Conservation (phyloP, 2,113 vertebrate species). For the Psettodes erumei region DNA sequence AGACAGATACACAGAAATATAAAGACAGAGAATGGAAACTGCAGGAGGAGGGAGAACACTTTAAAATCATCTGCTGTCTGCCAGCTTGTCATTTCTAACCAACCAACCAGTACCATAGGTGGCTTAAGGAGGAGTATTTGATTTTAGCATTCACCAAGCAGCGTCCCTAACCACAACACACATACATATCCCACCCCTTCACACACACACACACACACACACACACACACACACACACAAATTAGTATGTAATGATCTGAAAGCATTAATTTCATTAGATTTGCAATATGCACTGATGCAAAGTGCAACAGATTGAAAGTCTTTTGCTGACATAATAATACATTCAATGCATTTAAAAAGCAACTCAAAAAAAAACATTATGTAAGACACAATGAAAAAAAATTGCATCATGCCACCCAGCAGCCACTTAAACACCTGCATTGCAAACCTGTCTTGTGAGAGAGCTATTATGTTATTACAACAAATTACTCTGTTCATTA, state of each 20-base stretch:
- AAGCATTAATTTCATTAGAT: slow-evolving; percentile 55
- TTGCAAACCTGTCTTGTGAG: slow-evolving; percentile 10
- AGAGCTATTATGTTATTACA: slow-evolving; percentile 5
- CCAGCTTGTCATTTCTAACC: slow-evolving; percentile 59
- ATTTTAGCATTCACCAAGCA: slow-evolving; percentile 58
- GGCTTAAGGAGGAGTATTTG: slow-evolving; percentile 31
- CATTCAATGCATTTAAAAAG: background rate
- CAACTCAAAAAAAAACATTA: background rate
- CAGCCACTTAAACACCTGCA: no score
- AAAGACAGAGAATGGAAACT: slow-evolving; percentile 36
- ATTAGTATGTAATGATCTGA: slow-evolving; percentile 53
- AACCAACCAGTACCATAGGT: slow-evolving; percentile 50
- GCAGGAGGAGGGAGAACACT: slow-evolving; percentile 27
- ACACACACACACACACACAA: slow-evolving; percentile 23
- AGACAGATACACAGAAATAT: slow-evolving; percentile 41
- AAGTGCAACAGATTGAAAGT: slow-evolving; percentile 59
- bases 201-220: background rate
- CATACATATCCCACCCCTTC: slow-evolving; percentile 8
- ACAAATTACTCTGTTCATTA: slow-evolving; percentile 13
- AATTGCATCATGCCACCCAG: slow-evolving; percentile 1
- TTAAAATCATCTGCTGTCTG: slow-evolving; percentile 57
- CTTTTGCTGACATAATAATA: slow-evolving; percentile 15
- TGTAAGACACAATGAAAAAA: background rate
- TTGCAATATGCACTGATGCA: slow-evolving; percentile 55
- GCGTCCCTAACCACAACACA: slow-evolving; percentile 26